phyloP scores from a whole-genome alignment of 2,888 invertebrate species.

The Leptopilina drosophilae region DNA sequence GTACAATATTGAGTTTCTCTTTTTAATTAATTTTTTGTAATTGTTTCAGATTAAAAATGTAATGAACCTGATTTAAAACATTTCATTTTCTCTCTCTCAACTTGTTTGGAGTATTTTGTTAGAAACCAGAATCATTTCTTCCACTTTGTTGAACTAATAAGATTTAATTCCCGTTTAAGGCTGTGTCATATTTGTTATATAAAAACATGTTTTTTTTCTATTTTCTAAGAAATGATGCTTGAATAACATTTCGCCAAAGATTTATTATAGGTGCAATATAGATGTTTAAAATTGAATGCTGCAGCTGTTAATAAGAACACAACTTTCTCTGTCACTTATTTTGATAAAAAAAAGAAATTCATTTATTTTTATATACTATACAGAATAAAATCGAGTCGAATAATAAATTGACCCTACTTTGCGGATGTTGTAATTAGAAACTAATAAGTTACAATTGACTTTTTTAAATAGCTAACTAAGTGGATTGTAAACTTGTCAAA shows the following conservation, averaged over 20 bases:
- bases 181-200: constrained; percentile 18
- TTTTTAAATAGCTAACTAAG: not conserved
- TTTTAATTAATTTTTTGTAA: constrained; percentile 24
- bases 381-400: not conserved
- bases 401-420: not conserved
- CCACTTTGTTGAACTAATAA: constrained; percentile 19
- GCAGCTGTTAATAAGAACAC: not conserved
- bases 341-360: not conserved
- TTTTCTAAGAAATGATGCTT: constrained; percentile 1
- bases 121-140: constrained; percentile 29
- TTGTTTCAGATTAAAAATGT: not conserved
- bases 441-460: not conserved
- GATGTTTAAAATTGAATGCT: not conserved
- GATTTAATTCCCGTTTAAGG: not conserved
- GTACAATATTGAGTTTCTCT: not conserved
- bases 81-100: constrained; percentile 27
- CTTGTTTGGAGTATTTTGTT: constrained; percentile 22
- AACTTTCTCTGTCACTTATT: constrained; percentile 1
- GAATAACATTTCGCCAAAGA: constrained; percentile 11
- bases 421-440: constrained; percentile 2
- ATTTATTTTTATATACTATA: not conserved
- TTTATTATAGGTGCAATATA: not conserved
- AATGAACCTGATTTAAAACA: constrained; percentile 35
- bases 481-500: constrained; percentile 6
- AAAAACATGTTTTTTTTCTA: constrained; percentile 18